These are phyloP conservation scores for Heteractis magnifica DNA, from an alignment of 92 coral and sea anemone species.

Conservation along the genomic window DNA sequence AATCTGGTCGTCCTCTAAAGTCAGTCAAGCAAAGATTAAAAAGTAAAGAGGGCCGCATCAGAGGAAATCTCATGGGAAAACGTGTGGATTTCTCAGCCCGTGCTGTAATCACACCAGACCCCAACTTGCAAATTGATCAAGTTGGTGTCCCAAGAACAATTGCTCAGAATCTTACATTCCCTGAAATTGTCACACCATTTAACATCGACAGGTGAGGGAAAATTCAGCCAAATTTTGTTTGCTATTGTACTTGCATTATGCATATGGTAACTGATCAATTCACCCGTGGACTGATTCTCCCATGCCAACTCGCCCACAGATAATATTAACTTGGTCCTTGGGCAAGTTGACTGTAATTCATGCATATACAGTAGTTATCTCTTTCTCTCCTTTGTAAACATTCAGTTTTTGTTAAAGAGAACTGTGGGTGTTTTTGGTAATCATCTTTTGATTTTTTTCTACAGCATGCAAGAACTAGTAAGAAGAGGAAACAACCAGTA, in stretches of 20 bases:
- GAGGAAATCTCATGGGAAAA: slow-evolving; percentile 99
- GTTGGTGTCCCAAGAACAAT: slow-evolving; percentile 98
- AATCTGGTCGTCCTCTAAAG: slow-evolving; percentile 97
- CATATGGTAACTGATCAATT: too few relatives aligned
- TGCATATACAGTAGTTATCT: too few relatives aligned
- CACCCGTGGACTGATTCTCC: too few relatives aligned
- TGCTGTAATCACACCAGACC: slow-evolving; percentile 99
- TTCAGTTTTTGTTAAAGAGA: too few relatives aligned
- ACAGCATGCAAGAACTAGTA: slow-evolving; percentile 94
- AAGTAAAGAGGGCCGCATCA: slow-evolving; percentile 98
- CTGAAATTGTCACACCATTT: slow-evolving; percentile 98
- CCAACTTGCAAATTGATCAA: slow-evolving; percentile 90
- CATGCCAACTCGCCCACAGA: too few relatives aligned
- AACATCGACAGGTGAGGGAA: slow-evolving; percentile 84
- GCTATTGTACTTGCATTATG: neutral
- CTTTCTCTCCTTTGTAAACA: too few relatives aligned
- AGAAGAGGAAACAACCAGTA: slow-evolving; percentile 93
- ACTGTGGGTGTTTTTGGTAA: neutral
- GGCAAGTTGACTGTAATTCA: too few relatives aligned
- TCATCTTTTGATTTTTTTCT: neutral
- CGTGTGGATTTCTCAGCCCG: slow-evolving; percentile 99
- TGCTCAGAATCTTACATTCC: slow-evolving; percentile 97
- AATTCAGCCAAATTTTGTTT: neutral
- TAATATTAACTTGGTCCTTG: too few relatives aligned
- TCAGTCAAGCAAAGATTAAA: slow-evolving; percentile 95